Percentiles rank a stretch among this genome's conserved stretches.
phyloP scores from a whole-genome alignment of 1,140 invertebrate species.

The Trachymyrmex cornetzi region DNA sequence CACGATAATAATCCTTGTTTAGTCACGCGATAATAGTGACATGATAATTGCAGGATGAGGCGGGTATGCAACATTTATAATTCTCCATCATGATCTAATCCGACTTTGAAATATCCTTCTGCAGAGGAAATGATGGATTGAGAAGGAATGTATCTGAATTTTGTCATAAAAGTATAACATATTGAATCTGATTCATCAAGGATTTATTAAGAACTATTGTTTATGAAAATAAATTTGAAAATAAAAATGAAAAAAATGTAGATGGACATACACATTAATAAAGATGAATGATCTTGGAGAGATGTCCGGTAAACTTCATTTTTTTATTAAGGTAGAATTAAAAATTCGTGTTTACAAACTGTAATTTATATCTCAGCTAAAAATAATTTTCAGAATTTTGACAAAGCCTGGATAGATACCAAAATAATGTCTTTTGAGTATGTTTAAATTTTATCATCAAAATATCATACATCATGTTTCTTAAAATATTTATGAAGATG shows the following conservation, averaged over 20 bases:
- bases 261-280: not conserved
- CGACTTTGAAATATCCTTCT: not conserved
- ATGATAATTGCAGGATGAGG: slow-evolving; percentile 35
- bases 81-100: slow-evolving; percentile 36
- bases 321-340: not conserved
- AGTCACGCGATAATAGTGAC: slow-evolving; percentile 17
- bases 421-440: not conserved
- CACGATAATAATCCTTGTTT: slow-evolving; percentile 10
- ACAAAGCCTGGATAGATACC: not conserved
- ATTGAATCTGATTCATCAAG: not conserved
- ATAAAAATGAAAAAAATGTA: not conserved
- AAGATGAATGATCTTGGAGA: not conserved
- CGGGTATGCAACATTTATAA: slow-evolving; percentile 36
- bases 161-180: not conserved
- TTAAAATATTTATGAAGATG: not conserved
- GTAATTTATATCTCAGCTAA: not conserved
- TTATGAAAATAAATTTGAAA: not conserved
- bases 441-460: not conserved
- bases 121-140: not conserved
- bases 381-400: not conserved
- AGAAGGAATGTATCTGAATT: not conserved
- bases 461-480: not conserved
- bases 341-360: not conserved
- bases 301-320: not conserved
- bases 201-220: not conserved